phyloP scores from a whole-genome alignment of 2,888 invertebrate species.

The Caenorhabditis drosophilae region DNA sequence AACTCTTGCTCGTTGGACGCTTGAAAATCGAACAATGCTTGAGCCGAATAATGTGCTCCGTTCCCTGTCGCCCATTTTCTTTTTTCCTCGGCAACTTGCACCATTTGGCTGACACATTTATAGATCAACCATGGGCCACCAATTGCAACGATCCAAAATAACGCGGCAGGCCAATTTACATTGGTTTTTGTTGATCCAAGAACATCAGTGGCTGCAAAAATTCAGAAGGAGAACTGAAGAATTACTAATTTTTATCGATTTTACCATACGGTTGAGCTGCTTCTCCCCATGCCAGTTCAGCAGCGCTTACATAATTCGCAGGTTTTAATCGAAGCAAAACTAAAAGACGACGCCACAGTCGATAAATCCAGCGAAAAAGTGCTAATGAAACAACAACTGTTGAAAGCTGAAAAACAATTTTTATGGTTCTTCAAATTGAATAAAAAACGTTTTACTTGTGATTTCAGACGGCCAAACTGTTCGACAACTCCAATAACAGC shows the following conservation, averaged over 20 bases:
- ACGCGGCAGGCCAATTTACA: conserved; percentile 82
- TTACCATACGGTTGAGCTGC: conserved; percentile 49
- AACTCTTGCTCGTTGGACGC: conserved; percentile 79
- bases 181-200: conserved; percentile 34
- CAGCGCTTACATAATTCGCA: conserved; percentile 69
- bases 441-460: conserved; percentile 75
- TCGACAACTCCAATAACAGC: conserved; percentile 95
- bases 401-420: conserved; percentile 35
- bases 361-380: conserved; percentile 42
- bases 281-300: conserved; percentile 68
- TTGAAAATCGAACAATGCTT: conserved; percentile 81
- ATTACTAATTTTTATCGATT: background rate
- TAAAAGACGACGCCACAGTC: conserved; percentile 74
- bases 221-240: too few species aligned
- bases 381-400: conserved; percentile 49
- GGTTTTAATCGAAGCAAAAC: conserved; percentile 74
- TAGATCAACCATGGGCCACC: conserved; percentile 90
- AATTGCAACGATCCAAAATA: conserved; percentile 86
- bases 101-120: conserved; percentile 77
- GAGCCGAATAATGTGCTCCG: conserved; percentile 71
- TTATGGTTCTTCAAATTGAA: background rate
- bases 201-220: conserved; percentile 45
- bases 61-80: conserved; percentile 72
- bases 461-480: conserved; percentile 84
- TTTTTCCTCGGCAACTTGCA: conserved; percentile 60